phyloP scores from a whole-genome alignment of 2,797 vertebrate species.

The Eleutherodactylus coqui region DNA sequence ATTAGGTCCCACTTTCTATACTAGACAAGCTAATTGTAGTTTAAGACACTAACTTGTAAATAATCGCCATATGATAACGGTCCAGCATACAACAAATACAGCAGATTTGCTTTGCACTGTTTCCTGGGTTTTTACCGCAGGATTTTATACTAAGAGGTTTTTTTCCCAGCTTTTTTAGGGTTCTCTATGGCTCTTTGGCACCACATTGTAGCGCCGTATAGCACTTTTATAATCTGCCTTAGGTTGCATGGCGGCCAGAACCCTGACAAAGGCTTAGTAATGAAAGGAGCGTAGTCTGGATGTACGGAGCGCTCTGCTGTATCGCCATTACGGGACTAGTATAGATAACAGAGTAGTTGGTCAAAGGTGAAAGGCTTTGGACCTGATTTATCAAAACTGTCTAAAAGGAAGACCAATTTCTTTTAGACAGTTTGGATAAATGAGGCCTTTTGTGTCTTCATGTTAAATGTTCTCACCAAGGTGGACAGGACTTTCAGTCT shows the following conservation, averaged over 20 bases:
- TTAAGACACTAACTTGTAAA: conserved; percentile 33
- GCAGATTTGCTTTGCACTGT: conserved; percentile 9
- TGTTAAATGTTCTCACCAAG: not conserved
- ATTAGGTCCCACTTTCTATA: not conserved
- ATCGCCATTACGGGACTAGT: conserved; percentile 3
- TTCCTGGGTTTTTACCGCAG: conserved; percentile 13
- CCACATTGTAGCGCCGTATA: not conserved
- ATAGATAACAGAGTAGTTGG: not conserved
- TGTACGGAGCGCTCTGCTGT: not conserved
- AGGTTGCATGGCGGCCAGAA: not conserved
- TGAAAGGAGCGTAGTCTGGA: not conserved
- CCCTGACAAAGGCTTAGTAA: not conserved
- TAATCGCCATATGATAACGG: conserved; percentile 3
- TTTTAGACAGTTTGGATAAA: no score
- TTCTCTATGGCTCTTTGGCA: not conserved
- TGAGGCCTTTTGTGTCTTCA: no score
- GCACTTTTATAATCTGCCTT: conserved; percentile 22
- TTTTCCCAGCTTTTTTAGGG: not conserved
- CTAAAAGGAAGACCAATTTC: no score
- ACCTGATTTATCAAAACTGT: no score
- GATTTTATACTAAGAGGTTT: not conserved
- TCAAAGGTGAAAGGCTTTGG: not conserved
- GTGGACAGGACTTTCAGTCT: not conserved
- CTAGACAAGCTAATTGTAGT: conserved; percentile 21
- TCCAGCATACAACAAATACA: conserved; percentile 3